Evolutionary conservation across 1,140 invertebrate species (phyloP), one percentile per base, ranked within the genome.

Genomic region (Pachypsylla venusta): DNA sequence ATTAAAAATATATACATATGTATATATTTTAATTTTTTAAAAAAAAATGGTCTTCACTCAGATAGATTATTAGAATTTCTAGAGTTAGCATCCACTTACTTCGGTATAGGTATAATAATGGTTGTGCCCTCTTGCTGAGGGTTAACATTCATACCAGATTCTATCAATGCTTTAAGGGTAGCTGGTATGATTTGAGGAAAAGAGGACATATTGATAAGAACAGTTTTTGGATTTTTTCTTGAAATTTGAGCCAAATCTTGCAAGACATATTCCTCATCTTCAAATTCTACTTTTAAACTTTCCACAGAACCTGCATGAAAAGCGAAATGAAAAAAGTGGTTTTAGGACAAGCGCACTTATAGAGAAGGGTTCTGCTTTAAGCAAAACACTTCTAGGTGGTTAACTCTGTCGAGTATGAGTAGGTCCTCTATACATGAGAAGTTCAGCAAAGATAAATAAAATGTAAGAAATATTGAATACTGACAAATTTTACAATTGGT

Each of bases 41-140:
- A n/a, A n/a, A n/a, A n/a, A n/a, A n/a, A n/a, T n/a, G n/a, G n/a
- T n/a, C n/a, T n/a, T n/a, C n/a, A n/a, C n/a, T n/a, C n/a, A n/a
- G n/a, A n/a, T n/a, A n/a, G n/a, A n/a, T n/a, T n/a, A n/a, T 60
- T 63, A 1, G 12, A 61, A 53, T 26, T 30, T 35, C 53, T 61
- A 28, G 54, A 53, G 61, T 56, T 59, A 62, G 56, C 63, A 58
- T 60, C n/a, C 54, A 69, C 73, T 76, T 78, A 87, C 84, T 92
- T 93, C 12, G 92, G 91, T 63, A 93, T 78, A 27, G 87, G 85
- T 57, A 96, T 76, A 73, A 83, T 94, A 42, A 96, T 70, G 1
- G 82, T 88, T 14, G 87, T 93, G 27, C 91, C 91, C 70, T 96
- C 93, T 72, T 93, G 89, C 70, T 96, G 92, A 0, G 93, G 92